Evolutionary conservation across 2,113 vertebrate genomes (phyloP), one percentile per base, ranked within the genome.

Genomic region (human (Homo sapiens)): DNA sequence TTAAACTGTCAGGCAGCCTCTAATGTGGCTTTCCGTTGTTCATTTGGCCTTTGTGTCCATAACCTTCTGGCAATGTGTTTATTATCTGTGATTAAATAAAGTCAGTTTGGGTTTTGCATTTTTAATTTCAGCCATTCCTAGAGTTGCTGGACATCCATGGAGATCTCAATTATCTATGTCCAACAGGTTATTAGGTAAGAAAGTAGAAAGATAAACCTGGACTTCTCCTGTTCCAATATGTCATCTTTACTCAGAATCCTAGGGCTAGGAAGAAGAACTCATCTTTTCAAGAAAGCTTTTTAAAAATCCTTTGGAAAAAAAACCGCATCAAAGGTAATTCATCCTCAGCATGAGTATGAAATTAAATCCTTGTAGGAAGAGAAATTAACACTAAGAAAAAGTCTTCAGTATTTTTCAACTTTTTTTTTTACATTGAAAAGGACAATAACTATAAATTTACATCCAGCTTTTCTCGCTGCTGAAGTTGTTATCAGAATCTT

Each of bases 1-100:
- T 97, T 20, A 99, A 98, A 61, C 93, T 97, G 30, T 98, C 96
- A 68, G 87, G 68, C 10, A 59, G 64, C 75, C 97, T 94, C 68
- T 98, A 84, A 97, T 43, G 43, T n/a, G 35, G 27, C 76, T 43
- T 80, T 11, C 16, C 55, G 35, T 66, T 35, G 18, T 52, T 75
- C 20, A 6, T 30, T 80, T 94, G 40, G 35, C 25, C 81, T 22
- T 52, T 3, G 5, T 59, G 6, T 6, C 66, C 78, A 1, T 3
- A 66, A 0, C 1, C 14, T 66, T 84, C 87, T 97, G 45, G 38
- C 66, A 32, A 1, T 80, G 5, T 93, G 75, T 32, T 96, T 89
- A 72, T 48, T 83, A 43, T 82, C 61, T 92, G 3, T 97, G 73
- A 75, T 80, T 78, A 88, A 92, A 76, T 50, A 55, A 89, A 89